Evolutionary conservation across 2,113 vertebrate genomes (phyloP).

Genomic region (Aramus guarauna): DNA sequence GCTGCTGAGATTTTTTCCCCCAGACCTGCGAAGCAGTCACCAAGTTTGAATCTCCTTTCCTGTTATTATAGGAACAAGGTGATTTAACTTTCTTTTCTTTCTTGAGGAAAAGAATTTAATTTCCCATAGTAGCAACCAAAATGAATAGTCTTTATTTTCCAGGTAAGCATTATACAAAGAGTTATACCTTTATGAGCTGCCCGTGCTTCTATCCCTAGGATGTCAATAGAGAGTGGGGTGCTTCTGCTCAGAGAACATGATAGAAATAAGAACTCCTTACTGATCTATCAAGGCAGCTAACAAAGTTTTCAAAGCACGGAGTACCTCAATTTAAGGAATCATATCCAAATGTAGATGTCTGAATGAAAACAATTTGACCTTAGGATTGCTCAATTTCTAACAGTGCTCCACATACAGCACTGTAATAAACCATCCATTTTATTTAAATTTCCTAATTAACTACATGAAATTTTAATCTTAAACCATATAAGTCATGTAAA

Average conservation of each 20-base stretch:
- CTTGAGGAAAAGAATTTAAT: slow-evolving; percentile 18
- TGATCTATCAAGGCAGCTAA: background rate
- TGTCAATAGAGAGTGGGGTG: background rate
- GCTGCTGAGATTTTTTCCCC: background rate
- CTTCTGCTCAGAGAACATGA: background rate
- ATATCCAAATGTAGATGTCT: background rate
- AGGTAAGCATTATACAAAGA: background rate
- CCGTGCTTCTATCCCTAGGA: background rate
- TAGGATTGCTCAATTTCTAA: background rate
- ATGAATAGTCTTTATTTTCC: background rate
- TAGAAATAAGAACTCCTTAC: background rate
- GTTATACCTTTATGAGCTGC: background rate
- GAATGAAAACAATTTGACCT: background rate
- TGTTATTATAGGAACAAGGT: background rate
- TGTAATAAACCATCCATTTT: background rate
- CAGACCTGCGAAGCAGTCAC: background rate
- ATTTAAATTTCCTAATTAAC: background rate
- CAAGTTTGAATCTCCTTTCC: background rate
- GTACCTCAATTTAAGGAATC: background rate
- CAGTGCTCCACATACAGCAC: background rate
- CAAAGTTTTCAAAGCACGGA: background rate
- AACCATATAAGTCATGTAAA: background rate
- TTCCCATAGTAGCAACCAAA: background rate
- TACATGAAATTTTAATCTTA: background rate
- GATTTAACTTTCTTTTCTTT: background rate